A percentile compares a stretch with the other conserved stretches of the same genome.
These are phyloP conservation scores for Poeciliopsis presidionis DNA, from an alignment of 2,797 vertebrate genomes.

Conservation along the genomic window DNA sequence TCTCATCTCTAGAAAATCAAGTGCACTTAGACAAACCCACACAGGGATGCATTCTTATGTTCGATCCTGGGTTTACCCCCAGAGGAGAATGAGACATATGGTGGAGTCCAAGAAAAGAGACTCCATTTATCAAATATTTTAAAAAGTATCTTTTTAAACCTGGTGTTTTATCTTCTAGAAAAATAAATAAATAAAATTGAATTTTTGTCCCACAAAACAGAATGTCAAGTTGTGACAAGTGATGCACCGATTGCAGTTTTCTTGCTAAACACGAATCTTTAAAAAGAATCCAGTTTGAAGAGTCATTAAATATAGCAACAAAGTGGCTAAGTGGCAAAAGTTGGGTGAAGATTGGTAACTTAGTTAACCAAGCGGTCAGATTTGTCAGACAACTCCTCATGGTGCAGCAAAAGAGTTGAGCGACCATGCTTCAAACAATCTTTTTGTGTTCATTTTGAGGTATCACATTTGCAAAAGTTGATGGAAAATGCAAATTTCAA, in stretches of 20 bases:
- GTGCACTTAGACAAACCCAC: slow-evolving; percentile 3
- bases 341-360: neutral
- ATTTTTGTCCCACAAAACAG: slow-evolving; percentile 29
- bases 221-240: slow-evolving; percentile 15
- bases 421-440: neutral
- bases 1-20: slow-evolving; percentile 33
- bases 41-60: slow-evolving; percentile 40
- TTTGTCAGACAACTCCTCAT: neutral
- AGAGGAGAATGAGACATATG: slow-evolving; percentile 45
- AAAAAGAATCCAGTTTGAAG: neutral
- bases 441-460: neutral
- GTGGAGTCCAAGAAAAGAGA: slow-evolving; percentile 39
- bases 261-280: neutral
- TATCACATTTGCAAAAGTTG: neutral
- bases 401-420: neutral
- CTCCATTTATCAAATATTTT: slow-evolving; percentile 50
- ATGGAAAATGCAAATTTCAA: neutral
- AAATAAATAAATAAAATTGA: slow-evolving; percentile 15
- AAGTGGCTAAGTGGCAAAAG: neutral
- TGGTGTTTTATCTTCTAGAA: slow-evolving; percentile 24
- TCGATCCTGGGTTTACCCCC: slow-evolving; percentile 62
- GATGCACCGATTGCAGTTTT: neutral
- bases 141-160: slow-evolving; percentile 51
- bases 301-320: neutral
- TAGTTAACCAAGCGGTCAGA: neutral